A percentile compares a stretch with the other conserved stretches of the same genome.
phyloP scores from a whole-genome alignment of 2,888 invertebrate species.

The Adelognathus sp. region DNA sequence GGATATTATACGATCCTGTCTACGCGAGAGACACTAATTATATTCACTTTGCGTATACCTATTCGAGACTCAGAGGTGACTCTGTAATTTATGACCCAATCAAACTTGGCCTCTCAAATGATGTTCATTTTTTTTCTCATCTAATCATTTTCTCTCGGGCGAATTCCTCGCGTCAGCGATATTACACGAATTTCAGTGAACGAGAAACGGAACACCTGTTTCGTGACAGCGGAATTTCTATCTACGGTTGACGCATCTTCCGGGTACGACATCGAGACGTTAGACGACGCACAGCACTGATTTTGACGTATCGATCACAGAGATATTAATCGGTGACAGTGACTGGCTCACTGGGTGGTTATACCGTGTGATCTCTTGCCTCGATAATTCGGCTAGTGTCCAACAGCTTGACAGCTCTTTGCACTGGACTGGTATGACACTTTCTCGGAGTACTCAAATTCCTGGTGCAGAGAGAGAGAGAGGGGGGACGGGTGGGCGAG shows the following conservation, averaged over 20 bases:
- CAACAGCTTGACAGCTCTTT: constrained; percentile 42
- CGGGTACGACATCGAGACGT: neutral
- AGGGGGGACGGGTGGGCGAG: neutral
- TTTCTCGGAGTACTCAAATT: constrained; percentile 43
- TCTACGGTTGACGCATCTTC: neutral
- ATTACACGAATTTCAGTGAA: neutral
- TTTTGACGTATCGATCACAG: neutral
- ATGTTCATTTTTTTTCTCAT: neutral
- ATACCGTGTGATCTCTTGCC: neutral
- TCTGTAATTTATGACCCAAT: constrained; percentile 27
- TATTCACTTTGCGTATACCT: constrained; percentile 1
- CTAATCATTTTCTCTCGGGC: neutral
- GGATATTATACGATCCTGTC: constrained; percentile 23
- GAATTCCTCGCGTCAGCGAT: neutral
- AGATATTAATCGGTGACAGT: neutral
- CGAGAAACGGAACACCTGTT: neutral
- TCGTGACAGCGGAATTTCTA: neutral
- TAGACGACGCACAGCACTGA: neutral
- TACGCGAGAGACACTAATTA: constrained; percentile 30
- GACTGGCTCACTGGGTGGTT: constrained; percentile 3
- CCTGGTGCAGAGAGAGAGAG: neutral
- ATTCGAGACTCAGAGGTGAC: neutral
- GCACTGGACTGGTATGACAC: constrained; percentile 21
- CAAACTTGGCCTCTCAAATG: constrained; percentile 15
- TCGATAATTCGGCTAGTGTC: constrained; percentile 15